Evolutionary conservation across 2,888 invertebrate genomes (phyloP), one percentile per base, ranked within the genome.

Genomic region (Perizoma flavofasciatum): DNA sequence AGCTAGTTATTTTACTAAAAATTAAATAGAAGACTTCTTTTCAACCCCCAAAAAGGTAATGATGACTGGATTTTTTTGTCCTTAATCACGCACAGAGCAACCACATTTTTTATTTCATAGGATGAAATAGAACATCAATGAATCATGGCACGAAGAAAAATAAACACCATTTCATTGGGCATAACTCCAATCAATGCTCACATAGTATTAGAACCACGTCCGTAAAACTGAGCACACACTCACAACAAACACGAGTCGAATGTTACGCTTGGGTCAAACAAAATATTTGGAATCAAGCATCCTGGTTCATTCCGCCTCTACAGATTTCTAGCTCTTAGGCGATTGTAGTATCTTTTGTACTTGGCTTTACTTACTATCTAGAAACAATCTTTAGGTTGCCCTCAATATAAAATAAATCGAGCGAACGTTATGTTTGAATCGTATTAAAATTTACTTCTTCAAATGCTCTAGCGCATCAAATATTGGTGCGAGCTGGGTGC

Each of bases 201-300:
- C 33, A 11, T 5, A 41, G 5, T 34, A 32, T 6, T 35, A 45
- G 53, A 59, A 59, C 63, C 66, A 67, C 65, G 66, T 67, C 55
- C 57, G 59, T 55, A 8, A 41, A 44, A 32, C 44, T 58, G 41
- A 54, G 46, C 60, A 63, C 37, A 68, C 60, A 66, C 63, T 63
- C 60, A 65, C 55, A 45, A 59, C 55, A 65, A 59, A 62, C 59
- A 67, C 55, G 51, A 32, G 7, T 45, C 37, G 37, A 22, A 44
- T 50, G 54, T 46, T 50, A 50, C 46, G 39, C 55, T 56, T 50
- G 39, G 37, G 40, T 49, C 10, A 62, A 45, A 59, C 54, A 53
- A 64, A 65, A 68, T 66, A 59, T 68, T 67, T 61, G 41, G 51
- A 35, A 44, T 63, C 55, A 66, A 65, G 66, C 63, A 62, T 64